Evolutionary conservation across 2,797 vertebrate species (phyloP).

Genomic region (Halcyon leucocephala): DNA sequence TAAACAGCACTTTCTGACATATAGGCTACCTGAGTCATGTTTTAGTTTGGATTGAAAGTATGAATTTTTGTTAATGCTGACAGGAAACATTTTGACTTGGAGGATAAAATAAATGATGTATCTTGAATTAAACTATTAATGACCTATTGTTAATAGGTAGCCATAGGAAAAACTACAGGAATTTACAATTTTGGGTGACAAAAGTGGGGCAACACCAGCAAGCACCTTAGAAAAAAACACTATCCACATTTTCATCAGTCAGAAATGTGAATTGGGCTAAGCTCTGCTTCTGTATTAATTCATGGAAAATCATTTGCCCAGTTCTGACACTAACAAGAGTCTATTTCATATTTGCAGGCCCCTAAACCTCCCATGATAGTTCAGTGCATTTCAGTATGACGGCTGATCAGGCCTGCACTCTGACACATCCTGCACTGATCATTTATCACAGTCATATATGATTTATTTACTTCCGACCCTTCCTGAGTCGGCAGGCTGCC

Average conservation of each 20-base stretch:
- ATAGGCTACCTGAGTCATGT: neutral
- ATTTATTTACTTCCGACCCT: slow-evolving; percentile 69
- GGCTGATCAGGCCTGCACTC: slow-evolving; percentile 20
- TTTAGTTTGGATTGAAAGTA: neutral
- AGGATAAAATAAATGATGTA: neutral
- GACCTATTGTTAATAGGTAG: slow-evolving; percentile 10
- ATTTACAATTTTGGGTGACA: neutral
- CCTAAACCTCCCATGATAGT: slow-evolving; percentile 36
- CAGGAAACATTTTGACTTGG: neutral
- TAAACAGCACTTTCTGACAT: neutral
- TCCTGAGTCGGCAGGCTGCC: slow-evolving; percentile 27
- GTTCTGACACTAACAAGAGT: slow-evolving; percentile 53
- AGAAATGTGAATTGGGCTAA: neutral
- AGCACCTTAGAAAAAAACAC: neutral
- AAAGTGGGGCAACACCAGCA: neutral
- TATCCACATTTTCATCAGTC: neutral
- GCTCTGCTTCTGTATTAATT: slow-evolving; percentile 35
- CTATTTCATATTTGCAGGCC: slow-evolving; percentile 50
- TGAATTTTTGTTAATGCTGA: neutral
- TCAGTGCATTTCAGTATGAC: slow-evolving; percentile 47
- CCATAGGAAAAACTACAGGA: neutral
- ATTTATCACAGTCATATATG: slow-evolving; percentile 58
- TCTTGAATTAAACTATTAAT: slow-evolving; percentile 25
- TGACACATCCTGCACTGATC: slow-evolving; percentile 41
- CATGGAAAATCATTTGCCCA: slow-evolving; percentile 11